Conservation (phyloP, 2,888 invertebrate species). For the Bugula neritina region DNA sequence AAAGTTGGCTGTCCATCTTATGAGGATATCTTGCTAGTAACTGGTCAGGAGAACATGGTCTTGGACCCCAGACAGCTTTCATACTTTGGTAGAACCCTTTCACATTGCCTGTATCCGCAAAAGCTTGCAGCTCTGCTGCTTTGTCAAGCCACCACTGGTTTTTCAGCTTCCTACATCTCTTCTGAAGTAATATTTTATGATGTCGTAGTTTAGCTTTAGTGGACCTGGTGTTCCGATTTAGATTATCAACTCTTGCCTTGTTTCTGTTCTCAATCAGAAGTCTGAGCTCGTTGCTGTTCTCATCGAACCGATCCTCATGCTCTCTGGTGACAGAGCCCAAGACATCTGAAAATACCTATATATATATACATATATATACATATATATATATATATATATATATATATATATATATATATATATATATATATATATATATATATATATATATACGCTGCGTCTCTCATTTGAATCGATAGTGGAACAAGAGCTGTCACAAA, state of each 20-base stretch:
- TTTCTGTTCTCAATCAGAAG: background rate
- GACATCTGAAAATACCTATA: no score
- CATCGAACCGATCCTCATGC: background rate
- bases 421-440: no score
- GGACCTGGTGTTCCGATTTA: background rate
- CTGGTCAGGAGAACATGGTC: background rate
- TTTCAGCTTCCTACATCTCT: background rate
- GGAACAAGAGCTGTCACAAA: no score
- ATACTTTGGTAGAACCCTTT: background rate
- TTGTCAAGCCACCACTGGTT: background rate
- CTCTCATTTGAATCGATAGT: no score
- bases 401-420: no score
- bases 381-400: no score
- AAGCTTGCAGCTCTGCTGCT: background rate
- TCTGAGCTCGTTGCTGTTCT: background rate
- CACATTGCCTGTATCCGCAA: background rate
- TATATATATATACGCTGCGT: no score
- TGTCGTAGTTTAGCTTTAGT: background rate
- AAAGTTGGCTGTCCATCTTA: no score
- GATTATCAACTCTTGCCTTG: background rate
- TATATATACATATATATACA: no score
- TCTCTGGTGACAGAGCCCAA: background rate
- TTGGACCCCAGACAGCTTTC: background rate
- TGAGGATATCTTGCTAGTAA: background rate
- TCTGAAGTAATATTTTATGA: background rate